Evolutionary conservation across 2,113 vertebrate species (phyloP), one percentile per base, ranked within the genome.

Genomic region (Chaenocephalus aceratus): DNA sequence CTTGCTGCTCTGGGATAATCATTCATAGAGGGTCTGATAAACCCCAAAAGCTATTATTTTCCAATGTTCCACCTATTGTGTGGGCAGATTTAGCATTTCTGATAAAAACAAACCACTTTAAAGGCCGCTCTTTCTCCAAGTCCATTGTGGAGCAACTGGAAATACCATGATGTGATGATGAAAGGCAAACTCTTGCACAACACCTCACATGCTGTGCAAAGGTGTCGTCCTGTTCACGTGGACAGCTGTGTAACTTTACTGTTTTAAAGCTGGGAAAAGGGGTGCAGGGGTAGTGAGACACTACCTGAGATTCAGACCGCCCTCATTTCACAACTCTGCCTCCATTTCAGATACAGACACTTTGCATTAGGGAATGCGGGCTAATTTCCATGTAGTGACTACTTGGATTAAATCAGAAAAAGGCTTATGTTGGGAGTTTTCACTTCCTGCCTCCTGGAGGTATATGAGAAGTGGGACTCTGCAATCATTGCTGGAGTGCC

Each of bases 191-290:
- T 56, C 61, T 76, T 54, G 54, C 26, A 53, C 21, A 75, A 68
- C 75, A 82, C 73, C 59, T 82, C 51, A 66, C 61, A 70, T 75
- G 48, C 53, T 51, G 13, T 46, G 52, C 21, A 46, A 75, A 72
- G 12, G 49, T 82, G 79, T 83, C 80, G 82, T 83, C 80, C 65
- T 59, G 84, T 49, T 75, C 82, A 14, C 56, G 61, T 72, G 18
- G 46, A 67, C 75, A 62, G 79, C 52, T 66, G 76, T 41, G 60
- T 70, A 76, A 48, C 70, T 78, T 72, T 41, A 65, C 45, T 65
- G 9, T 13, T 65, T 83, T 53, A 77, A 41, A 74, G 48, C 65
- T 71, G 63, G 52, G 53, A 82, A 74, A 80, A 63, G 72, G 72
- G 63, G 80, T 48, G 15, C 36, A 46, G 30, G 26, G 77, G 48